Base-by-base conservation (phyloP, 2,888 invertebrate species). In the Lacanobia oleracea region DNA sequence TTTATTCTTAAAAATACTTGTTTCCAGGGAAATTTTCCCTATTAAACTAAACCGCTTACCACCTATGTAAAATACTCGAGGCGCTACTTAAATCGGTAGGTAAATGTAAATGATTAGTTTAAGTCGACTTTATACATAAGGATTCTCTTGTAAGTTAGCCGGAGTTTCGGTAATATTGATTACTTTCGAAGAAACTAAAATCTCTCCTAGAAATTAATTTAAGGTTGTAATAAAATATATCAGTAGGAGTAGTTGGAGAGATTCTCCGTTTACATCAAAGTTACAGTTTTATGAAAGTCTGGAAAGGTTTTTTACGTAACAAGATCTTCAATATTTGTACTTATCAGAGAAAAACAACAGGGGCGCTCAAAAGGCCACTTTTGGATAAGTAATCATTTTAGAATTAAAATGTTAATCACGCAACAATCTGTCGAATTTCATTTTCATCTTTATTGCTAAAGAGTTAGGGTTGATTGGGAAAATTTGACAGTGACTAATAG, bases 91-190 rank as follows among this genome's bases (percentile, higher is more conserved):
- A 66, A 67, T 18, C 40, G 53, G n/a, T 59, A 48, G 67, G 67
- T 65, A 27, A 27, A 27, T 27, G 54, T 51, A 59, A 69, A 72
- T 62, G 62, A 59, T 43, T 54, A 72, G 54, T 78, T 68, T n/a
- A 43, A 27, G 40, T 12, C 9, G n/a, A 21, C 16, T 54, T 60
- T 16, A 45, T 14, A 6, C 18, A 33, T 60, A 64, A 27, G 48
- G 56, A 67, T 75, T 66, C 53, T 40, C 16, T 50, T 50, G 23
- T 51, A 37, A 63, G 33, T 69, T 50, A 33, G 9, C 14, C 23
- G 8, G 7, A 18, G 33, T 23, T 16, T 16, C 1, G 27, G 14
- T 37, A 10, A 37, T 53, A 51, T 63, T 40, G 7, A 74, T 50
- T 48, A 48, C 27, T 27, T 33, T 72, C 18, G 8, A 14, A 23